Base-by-base conservation (phyloP, 2,113 vertebrate species). In the Poicephalus gulielmi region DNA sequence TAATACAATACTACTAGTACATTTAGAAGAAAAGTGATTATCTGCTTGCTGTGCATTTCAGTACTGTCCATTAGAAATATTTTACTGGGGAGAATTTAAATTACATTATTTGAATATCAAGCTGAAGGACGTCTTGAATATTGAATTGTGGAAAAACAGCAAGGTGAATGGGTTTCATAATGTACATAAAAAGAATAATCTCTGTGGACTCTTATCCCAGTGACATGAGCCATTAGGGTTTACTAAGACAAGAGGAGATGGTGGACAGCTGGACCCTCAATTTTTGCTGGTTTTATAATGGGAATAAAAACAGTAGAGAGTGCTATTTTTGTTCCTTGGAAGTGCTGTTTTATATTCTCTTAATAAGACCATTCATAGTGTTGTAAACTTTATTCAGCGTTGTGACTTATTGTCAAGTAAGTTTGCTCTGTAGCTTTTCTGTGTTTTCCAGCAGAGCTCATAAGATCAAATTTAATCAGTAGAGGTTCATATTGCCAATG, bases 391-490 rank as follows among this genome's bases (percentile, higher is more conserved):
- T 60, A 77, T 47, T 96, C 82, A 92, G 24, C 3, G 6, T 49
- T 86, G 28, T 1, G 11, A 69, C 60, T 77, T 55, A 73, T 63
- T 66, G 20, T 63, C 46, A 91, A 78, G 41, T 53, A 93, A 91
- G 88, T 94, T 92, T 95, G 79, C 71, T 78, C 53, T 92, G 76
- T 93, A 95, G 57, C 78, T 31, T 81, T 83, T 60, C 17, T 68
- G 31, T 83, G 50, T 91, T 94, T 96, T 92, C 80, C 62, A 90
- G 83, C 59, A 79, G 82, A 88, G 79, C 86, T 90, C 83, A 88
- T 60, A 93, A 91, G 74, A 92, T 88, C 57, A 94, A 89, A 96
- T 96, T 87, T 96, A 95, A 96, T 96, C 85, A 91, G 85, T 30
- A 77, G n/a, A 96, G 39, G 69, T 89, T 96, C 75, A 73, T 49